Conservation (phyloP, 2,888 invertebrate species). For the Calliopum simillimum region DNA sequence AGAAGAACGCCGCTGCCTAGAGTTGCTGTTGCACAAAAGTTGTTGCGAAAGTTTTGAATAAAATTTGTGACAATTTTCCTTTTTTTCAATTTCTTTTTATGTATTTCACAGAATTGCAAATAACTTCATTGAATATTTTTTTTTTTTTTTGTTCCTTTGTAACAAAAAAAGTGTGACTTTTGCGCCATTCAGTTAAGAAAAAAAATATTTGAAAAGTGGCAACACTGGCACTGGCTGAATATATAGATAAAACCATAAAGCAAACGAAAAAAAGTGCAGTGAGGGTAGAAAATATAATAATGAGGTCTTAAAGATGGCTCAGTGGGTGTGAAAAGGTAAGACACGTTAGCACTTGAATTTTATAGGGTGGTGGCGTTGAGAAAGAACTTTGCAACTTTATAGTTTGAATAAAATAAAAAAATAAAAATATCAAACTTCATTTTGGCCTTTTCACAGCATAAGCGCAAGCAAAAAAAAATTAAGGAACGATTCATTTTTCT, state of each 20-base stretch:
- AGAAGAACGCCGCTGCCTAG: not conserved
- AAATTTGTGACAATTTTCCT: conserved; percentile 24
- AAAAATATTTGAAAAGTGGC: conserved; percentile 2
- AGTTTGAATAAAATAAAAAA: conserved; percentile 9
- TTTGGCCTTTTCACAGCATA: not conserved
- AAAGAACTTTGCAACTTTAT: conserved; percentile 21
- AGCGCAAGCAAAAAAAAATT: too few relatives aligned
- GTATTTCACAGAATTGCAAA: conserved; percentile 26
- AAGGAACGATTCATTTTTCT: not conserved
- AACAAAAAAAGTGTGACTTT: conserved; percentile 33
- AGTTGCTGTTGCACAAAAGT: not conserved
- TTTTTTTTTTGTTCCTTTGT: not conserved
- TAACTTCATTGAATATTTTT: conserved; percentile 33
- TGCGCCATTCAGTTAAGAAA: conserved; percentile 24
- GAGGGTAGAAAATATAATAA: not conserved
- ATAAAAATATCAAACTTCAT: not conserved
- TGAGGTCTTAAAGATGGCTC: not conserved
- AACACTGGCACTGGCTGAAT: not conserved
- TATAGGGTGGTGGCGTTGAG: not conserved
- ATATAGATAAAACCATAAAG: not conserved
- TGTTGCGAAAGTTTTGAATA: conserved; percentile 33
- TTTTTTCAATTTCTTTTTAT: not conserved
- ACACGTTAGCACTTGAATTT: too few relatives aligned
- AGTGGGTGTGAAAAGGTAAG: not conserved
- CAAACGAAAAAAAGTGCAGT: not conserved